These are phyloP conservation scores for Ictidomys tridecemlineatus DNA, from an alignment of 2,113 vertebrate species.

Conservation along the genomic window DNA sequence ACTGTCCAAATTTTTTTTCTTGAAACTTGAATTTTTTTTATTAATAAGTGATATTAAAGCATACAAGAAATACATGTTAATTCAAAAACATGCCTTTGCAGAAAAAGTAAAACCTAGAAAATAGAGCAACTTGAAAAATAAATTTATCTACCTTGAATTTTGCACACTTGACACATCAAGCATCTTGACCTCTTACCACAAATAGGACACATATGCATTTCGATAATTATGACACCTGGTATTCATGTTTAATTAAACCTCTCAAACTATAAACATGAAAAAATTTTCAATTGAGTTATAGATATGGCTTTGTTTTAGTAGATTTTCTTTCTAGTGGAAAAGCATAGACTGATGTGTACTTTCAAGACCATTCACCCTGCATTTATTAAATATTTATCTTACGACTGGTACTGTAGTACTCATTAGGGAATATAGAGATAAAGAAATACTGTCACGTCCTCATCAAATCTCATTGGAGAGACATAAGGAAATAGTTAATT, in stretches of 20 bases:
- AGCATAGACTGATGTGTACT: neutral
- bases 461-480: neutral
- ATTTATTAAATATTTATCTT: neutral
- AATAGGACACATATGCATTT: neutral
- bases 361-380: neutral
- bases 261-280: neutral
- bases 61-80: neutral
- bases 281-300: neutral
- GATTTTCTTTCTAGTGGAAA: neutral
- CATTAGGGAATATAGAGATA: neutral
- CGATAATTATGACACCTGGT: neutral
- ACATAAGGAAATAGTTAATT: neutral
- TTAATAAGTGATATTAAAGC: constrained; percentile 1
- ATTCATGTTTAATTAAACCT: neutral
- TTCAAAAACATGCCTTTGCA: neutral
- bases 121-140: constrained; percentile 9
- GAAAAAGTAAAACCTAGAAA: neutral
- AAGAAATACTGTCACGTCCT: neutral
- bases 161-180: neutral
- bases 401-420: neutral
- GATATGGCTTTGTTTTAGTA: constrained; percentile 12
- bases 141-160: constrained; percentile 50
- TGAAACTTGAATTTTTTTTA: constrained; percentile 3
- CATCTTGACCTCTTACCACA: neutral
- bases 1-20: neutral